Evolutionary conservation across 2,888 invertebrate species (phyloP).

Genomic region (Melanophora roralis): DNA sequence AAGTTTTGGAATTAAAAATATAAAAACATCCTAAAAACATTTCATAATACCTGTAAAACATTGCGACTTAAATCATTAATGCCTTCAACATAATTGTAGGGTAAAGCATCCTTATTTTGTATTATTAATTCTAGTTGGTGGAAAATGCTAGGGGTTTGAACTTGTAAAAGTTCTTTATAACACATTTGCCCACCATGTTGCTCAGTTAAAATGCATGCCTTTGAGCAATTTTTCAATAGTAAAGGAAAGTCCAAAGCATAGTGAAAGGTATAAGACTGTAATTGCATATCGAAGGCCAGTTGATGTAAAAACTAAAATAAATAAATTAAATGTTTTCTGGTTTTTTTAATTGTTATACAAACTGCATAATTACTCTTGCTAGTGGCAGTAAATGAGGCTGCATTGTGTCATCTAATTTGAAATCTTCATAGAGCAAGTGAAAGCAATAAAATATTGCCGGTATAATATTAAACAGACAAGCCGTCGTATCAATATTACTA

Average conservation of each 20-base stretch:
- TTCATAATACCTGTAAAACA: conserved; percentile 82
- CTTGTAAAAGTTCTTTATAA: conserved; percentile 78
- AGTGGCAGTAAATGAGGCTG: conserved; percentile 83
- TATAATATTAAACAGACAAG: conserved; percentile 85
- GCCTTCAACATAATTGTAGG: conserved; percentile 85
- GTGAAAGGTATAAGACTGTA: conserved; percentile 84
- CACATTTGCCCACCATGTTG: conserved; percentile 80
- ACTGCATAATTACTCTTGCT: conserved; percentile 77
- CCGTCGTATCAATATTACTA: conserved; percentile 77
- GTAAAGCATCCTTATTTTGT: conserved; percentile 78
- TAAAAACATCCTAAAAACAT: background rate
- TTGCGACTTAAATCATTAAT: conserved; percentile 86
- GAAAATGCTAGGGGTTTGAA: conserved; percentile 81
- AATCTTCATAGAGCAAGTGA: conserved; percentile 94
- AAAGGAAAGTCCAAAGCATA: conserved; percentile 93
- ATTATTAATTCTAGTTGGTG: conserved; percentile 84
- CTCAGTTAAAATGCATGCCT: conserved; percentile 74
- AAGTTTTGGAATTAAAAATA: no score
- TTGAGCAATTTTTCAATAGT: conserved; percentile 75
- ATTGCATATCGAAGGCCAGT: conserved; percentile 85
- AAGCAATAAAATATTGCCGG: conserved; percentile 87
- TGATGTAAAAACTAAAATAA: conserved; percentile 82
- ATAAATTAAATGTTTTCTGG: conserved; percentile 38
- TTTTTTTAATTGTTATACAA: background rate
- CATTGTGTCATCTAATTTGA: conserved; percentile 87